Base-by-base conservation (phyloP, 1,140 invertebrate genomes). In the Hormaphis cornu region DNA sequence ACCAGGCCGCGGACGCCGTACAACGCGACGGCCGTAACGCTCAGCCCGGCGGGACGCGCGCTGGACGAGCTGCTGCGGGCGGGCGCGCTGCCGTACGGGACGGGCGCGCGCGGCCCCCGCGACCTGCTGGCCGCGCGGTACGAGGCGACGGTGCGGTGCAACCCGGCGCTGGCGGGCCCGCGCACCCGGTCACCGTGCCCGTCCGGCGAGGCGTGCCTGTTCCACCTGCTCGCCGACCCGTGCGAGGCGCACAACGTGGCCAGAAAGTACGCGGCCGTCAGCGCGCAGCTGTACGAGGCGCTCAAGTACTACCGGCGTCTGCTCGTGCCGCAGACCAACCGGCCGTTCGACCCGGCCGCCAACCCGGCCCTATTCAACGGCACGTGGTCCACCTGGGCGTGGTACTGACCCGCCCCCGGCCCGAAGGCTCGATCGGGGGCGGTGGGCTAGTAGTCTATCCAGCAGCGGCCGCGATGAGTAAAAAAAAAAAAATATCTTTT, bases 241-340 rank as follows among this genome's bases (percentile, higher is more conserved):
- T 89, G 86, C 75, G 86, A 88, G 75, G 82, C 79, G 5, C 80
- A 78, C 28, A 86, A 89, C 73, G 75, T 88, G 12, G 79, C 78
- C 1, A 75, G 74, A 26, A 74, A 76, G 16, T 80, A 81, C 74
- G 75, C 77, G 3, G 75, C 76, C 56, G 79, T 81, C 28, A 79
- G 79, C 16, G 73, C 69, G 18, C 73, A 77, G 40, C 71, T 83
- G 20, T 77, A 81, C 70, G 61, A 75, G 16, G 75, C 75, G 6
- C 70, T 83, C 10, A 77, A 79, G 56, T 73, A 75, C 4, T 80
- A 80, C 50, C 73, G 77, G 1, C 74, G 72, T 9, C 72, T 76
- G 5, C 58, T 81, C 3, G 72, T 77, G 18, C 75, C 74, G 0
- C 81, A 82, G 44, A 59, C 73, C 0, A 76, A 73, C 53, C 42